phyloP scores from a whole-genome alignment of 2,888 invertebrate species.

The Tenodera sinensis region DNA sequence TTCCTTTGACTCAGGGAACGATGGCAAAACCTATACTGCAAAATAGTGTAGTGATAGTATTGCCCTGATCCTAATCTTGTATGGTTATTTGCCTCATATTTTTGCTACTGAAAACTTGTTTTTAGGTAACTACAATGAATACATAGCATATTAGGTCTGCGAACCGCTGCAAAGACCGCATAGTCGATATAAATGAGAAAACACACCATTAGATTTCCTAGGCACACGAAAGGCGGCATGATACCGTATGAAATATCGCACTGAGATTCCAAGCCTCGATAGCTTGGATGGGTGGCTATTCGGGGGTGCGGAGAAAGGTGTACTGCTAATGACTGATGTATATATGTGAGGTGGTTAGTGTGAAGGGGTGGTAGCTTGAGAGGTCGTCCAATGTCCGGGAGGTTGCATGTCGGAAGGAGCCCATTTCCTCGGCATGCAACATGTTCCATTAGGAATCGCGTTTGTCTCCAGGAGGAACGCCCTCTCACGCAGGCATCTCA shows the following conservation, averaged over 20 bases:
- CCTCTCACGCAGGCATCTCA: background rate
- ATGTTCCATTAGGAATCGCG: conserved; percentile 21
- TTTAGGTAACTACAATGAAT: too few relatives aligned
- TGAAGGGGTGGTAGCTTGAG: background rate
- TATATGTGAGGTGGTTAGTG: background rate
- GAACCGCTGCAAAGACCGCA: too few relatives aligned
- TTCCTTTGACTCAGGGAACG: too few relatives aligned
- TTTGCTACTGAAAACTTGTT: too few relatives aligned
- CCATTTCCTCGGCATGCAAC: conserved; percentile 34
- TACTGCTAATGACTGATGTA: conserved; percentile 1
- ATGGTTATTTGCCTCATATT: too few relatives aligned
- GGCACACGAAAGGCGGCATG: background rate
- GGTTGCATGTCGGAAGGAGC: conserved; percentile 37
- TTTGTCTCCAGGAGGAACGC: background rate
- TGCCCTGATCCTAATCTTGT: too few relatives aligned
- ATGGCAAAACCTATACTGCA: too few relatives aligned
- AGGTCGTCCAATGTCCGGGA: background rate
- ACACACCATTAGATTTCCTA: too few relatives aligned
- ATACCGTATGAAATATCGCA: background rate
- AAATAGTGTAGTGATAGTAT: too few relatives aligned
- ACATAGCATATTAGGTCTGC: too few relatives aligned
- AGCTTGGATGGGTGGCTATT: background rate
- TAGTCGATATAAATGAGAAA: too few relatives aligned
- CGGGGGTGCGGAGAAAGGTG: background rate
- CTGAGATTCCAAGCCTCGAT: conserved; percentile 5